Conservation (phyloP, 2,113 vertebrate genomes). For the Engystomops pustulosus region DNA sequence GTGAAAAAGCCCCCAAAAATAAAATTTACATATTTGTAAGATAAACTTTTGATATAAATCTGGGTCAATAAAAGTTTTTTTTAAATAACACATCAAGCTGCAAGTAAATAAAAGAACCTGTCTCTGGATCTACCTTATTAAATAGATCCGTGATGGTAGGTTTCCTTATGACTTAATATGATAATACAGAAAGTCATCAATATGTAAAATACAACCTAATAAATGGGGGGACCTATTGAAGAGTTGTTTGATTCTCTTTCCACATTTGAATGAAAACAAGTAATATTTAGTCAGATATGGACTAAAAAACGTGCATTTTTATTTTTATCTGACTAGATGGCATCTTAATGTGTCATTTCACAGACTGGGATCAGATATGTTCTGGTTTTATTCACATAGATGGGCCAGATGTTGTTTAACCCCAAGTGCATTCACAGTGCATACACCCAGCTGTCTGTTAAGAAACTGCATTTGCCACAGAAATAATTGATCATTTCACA, state of each 20-base stretch:
- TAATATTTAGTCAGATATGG: not conserved
- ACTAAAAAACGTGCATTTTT: not conserved
- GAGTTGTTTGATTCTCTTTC: not conserved
- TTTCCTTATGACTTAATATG: too few relatives aligned
- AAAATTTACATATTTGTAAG: too few relatives aligned
- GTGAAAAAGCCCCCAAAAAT: too few relatives aligned
- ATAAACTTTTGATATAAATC: too few relatives aligned
- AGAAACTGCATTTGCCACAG: not conserved
- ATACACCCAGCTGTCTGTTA: not conserved
- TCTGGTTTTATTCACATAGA: not conserved
- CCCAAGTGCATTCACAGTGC: not conserved
- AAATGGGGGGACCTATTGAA: not conserved
- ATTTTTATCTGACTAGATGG: not conserved
- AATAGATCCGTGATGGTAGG: too few relatives aligned
- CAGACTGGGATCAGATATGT: not conserved
- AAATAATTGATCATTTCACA: not conserved
- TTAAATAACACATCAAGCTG: too few relatives aligned
- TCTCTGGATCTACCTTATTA: too few relatives aligned
- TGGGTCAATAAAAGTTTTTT: too few relatives aligned
- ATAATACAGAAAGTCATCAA: too few relatives aligned
- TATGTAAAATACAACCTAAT: not conserved
- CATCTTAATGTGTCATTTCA: constrained; percentile 21
- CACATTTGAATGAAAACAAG: not conserved
- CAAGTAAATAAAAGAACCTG: too few relatives aligned
- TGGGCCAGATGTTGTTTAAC: constrained; percentile 11